Evolutionary conservation across 1,140 invertebrate species (phyloP).

Genomic region (Pygmarrhopalites habei): DNA sequence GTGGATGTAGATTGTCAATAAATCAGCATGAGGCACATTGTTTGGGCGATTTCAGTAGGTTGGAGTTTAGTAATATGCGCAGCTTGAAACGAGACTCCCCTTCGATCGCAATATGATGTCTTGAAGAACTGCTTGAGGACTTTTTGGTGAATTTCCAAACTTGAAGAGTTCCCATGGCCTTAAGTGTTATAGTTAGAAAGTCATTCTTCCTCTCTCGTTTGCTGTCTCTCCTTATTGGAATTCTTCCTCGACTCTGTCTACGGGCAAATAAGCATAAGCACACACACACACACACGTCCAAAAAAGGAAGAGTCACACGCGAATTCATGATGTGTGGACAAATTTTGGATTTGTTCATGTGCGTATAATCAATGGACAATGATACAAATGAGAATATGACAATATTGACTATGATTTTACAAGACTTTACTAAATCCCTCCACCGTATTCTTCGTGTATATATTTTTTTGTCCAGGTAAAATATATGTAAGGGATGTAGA

Average conservation of each 20-base stretch:
- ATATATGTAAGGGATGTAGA: too few species aligned
- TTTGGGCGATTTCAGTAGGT: background rate
- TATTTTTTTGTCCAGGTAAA: too few species aligned
- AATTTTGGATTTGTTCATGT: background rate
- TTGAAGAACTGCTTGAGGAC: background rate
- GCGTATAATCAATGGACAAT: too few species aligned
- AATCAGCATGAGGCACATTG: conserved; percentile 21
- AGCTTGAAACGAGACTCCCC: conserved; percentile 7
- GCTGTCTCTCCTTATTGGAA: background rate
- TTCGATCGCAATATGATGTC: conserved; percentile 10
- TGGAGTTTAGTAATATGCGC: conserved; percentile 20
- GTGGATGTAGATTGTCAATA: conserved; percentile 29
- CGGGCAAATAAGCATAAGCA: too few species aligned
- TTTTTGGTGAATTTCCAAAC: conserved; percentile 8
- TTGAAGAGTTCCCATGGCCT: conserved; percentile 8
- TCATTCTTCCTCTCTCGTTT: background rate
- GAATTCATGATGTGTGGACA: conserved; percentile 2
- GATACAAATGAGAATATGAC: too few species aligned
- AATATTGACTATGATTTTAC: too few species aligned
- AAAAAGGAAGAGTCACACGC: conserved; percentile 4
- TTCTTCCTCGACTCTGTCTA: background rate
- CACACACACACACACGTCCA: too few species aligned
- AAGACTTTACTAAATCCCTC: too few species aligned
- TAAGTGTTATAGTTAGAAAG: background rate
- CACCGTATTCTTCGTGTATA: too few species aligned